A percentile compares a stretch with the other conserved stretches of the same genome.
Evolutionary conservation across 2,888 invertebrate species (phyloP).

Genomic region (Agapetus fuscipes): DNA sequence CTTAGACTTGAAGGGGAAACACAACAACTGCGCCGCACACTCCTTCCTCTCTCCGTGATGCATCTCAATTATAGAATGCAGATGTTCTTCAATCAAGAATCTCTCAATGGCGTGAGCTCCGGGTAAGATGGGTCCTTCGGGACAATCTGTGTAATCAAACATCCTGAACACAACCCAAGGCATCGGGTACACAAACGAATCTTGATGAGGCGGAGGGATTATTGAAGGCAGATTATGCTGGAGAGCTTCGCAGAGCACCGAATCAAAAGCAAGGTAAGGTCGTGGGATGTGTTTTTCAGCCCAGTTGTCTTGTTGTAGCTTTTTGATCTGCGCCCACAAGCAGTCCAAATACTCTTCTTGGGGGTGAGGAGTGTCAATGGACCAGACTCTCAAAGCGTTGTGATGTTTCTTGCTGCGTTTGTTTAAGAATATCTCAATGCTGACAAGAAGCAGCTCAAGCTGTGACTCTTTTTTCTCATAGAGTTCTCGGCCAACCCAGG

Average conservation of each 20-base stretch:
- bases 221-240: slow-evolving; percentile 92
- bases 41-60: slow-evolving; percentile 86
- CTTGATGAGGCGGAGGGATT: slow-evolving; percentile 87
- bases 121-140: slow-evolving; percentile 84
- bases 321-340: slow-evolving; percentile 86
- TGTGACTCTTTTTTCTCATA: slow-evolving; percentile 95
- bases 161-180: slow-evolving; percentile 91
- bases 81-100: slow-evolving; percentile 94
- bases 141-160: slow-evolving; percentile 99
- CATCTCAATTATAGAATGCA: slow-evolving; percentile 86
- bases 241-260: slow-evolving; percentile 87
- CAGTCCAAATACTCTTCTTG: slow-evolving; percentile 97
- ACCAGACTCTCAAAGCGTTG: slow-evolving; percentile 89
- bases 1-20: slow-evolving; percentile 87
- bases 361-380: slow-evolving; percentile 86
- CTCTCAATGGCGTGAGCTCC: slow-evolving; percentile 96
- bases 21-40: slow-evolving; percentile 85
- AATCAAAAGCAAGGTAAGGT: slow-evolving; percentile 93
- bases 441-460: slow-evolving; percentile 78
- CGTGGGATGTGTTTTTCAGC: slow-evolving; percentile 92
- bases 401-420: slow-evolving; percentile 91
- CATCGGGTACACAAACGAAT: slow-evolving; percentile 83
- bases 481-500: slow-evolving; percentile 93
- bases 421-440: slow-evolving; percentile 84
- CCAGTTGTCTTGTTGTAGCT: slow-evolving; percentile 91